phyloP scores from a whole-genome alignment of 2,113 vertebrate species.

The Calypte anna region DNA sequence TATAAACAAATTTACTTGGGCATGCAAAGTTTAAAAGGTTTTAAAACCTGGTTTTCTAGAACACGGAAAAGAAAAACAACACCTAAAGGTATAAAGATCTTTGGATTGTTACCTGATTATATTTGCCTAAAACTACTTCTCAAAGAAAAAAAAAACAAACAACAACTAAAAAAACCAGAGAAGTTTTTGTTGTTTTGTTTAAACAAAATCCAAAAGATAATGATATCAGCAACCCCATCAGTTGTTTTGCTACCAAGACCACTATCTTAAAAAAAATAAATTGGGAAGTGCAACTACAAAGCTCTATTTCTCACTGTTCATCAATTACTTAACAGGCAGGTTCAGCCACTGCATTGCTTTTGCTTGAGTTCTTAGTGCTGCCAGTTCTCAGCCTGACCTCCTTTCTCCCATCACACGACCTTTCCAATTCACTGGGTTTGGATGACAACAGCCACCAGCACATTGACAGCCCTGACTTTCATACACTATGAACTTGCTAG shows the following conservation, averaged over 20 bases:
- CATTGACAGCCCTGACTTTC: not conserved
- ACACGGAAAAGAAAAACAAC: not conserved
- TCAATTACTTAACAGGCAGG: not conserved
- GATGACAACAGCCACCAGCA: not conserved
- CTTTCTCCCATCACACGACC: not conserved
- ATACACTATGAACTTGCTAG: not conserved
- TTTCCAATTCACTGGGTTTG: not conserved
- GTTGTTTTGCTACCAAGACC: not conserved
- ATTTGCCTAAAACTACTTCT: not conserved
- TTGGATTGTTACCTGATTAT: not conserved
- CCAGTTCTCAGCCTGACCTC: not conserved
- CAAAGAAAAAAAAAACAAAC: not conserved
- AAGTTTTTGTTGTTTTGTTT: too few species aligned
- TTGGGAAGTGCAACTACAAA: not conserved
- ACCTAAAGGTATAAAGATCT: not conserved
- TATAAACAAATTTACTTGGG: not conserved
- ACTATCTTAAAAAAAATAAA: not conserved
- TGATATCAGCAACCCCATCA: not conserved
- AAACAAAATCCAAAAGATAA: not conserved
- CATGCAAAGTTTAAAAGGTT: not conserved
- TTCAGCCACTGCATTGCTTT: not conserved
- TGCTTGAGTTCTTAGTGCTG: not conserved
- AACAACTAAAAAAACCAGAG: too few species aligned
- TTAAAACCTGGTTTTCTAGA: not conserved
- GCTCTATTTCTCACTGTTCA: not conserved